Evolutionary conservation across 2,797 vertebrate genomes (phyloP).

Genomic region (Oreortyx pictus): DNA sequence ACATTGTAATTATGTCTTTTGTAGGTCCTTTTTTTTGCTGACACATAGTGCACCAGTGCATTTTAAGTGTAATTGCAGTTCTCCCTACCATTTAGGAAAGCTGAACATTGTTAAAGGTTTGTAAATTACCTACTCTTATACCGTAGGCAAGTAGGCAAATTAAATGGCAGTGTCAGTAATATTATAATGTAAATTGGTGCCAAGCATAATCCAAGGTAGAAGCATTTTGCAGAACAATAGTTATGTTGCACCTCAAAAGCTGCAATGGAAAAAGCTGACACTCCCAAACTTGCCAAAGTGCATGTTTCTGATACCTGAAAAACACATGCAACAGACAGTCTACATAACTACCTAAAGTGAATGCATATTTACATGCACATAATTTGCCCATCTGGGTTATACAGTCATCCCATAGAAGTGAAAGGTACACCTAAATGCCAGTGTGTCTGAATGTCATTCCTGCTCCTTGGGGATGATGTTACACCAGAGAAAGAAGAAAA

Average conservation of each 20-base stretch:
- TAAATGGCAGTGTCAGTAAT: conserved; percentile 80
- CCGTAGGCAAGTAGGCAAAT: conserved; percentile 80
- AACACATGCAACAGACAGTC: neutral
- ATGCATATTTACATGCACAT: neutral
- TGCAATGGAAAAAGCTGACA: neutral
- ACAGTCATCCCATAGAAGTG: neutral
- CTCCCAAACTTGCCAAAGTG: neutral
- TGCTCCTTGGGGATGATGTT: neutral
- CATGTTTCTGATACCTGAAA: neutral
- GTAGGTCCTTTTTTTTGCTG: conserved; percentile 81
- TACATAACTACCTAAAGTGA: neutral
- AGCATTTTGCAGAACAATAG: conserved; percentile 66
- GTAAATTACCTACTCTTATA: conserved; percentile 84
- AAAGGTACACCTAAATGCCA: neutral
- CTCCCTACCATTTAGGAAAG: conserved; percentile 81
- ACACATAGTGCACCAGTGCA: conserved; percentile 79
- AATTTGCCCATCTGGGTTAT: neutral
- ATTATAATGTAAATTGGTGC: conserved; percentile 76
- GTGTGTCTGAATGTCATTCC: neutral
- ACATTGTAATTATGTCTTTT: conserved; percentile 85
- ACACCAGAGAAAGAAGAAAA: neutral
- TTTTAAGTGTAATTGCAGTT: conserved; percentile 84
- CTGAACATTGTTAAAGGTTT: conserved; percentile 82
- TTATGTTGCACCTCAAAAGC: conserved; percentile 41
- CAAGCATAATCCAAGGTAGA: conserved; percentile 71